Conservation (phyloP, 23 tunicate genomes). For the Ciona savignyi region DNA sequence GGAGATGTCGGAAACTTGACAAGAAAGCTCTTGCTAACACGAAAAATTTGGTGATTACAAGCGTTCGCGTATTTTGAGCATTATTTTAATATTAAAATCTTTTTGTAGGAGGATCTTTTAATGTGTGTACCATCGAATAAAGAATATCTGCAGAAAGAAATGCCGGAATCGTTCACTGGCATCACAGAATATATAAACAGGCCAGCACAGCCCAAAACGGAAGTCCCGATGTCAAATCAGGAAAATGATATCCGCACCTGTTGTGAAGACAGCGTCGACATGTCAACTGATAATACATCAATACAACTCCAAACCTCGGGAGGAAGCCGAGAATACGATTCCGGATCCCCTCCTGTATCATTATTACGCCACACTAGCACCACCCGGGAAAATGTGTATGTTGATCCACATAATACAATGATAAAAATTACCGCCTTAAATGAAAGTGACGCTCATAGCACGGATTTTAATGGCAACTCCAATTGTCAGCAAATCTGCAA, state of each 20-base stretch:
- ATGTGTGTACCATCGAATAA: background rate
- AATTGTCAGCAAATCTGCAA: no score
- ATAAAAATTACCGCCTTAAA: no score
- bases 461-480: no score
- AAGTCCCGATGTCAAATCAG: no score
- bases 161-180: background rate
- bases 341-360: background rate
- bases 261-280: background rate
- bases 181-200: no score
- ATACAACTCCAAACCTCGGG: background rate
- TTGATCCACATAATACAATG: no score
- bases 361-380: background rate
- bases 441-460: no score
- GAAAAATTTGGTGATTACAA: background rate
- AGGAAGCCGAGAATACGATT: background rate
- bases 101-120: background rate
- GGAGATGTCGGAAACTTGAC: background rate
- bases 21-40: background rate
- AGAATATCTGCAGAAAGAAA: background rate
- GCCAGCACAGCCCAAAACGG: no score
- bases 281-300: background rate
- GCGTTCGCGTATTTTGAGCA: background rate
- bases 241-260: background rate
- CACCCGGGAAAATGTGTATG: background rate
- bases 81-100: no score